Conservation (phyloP, 1,140 invertebrate species). For the Leptoteleia sp. region DNA sequence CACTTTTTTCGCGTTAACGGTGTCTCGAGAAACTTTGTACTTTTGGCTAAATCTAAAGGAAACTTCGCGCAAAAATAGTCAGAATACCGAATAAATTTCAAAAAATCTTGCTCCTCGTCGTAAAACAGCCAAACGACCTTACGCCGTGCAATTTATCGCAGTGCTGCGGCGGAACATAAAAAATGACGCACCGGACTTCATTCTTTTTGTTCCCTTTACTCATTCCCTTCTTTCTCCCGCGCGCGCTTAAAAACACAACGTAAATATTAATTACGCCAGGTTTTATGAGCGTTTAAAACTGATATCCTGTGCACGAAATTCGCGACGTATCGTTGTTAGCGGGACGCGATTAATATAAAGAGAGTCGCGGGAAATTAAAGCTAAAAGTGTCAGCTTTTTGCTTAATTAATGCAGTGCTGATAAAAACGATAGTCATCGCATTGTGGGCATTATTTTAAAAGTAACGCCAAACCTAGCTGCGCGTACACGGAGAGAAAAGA, state of each 20-base stretch:
- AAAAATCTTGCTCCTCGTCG: conserved; percentile 55
- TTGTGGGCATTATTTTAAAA: conserved; percentile 29
- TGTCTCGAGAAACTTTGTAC: conserved; percentile 62
- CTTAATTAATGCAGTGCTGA: conserved; percentile 26
- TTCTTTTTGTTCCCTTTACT: conserved; percentile 4
- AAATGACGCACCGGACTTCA: conserved; percentile 34
- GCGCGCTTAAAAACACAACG: conserved; percentile 11
- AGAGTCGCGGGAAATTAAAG: background rate
- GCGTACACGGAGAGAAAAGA: too few species aligned
- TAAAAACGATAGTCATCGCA: conserved; percentile 25
- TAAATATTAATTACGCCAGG: conserved; percentile 37
- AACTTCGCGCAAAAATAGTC: conserved; percentile 59
- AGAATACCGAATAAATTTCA: conserved; percentile 58
- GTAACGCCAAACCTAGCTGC: conserved; percentile 44
- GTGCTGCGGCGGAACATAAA: conserved; percentile 31
- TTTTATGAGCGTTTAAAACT: background rate
- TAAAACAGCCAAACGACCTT: conserved; percentile 61
- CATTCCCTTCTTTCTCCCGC: background rate
- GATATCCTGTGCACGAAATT: background rate
- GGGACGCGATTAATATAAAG: background rate
- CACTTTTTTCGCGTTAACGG: conserved; percentile 56
- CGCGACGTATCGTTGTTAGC: background rate
- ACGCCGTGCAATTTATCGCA: conserved; percentile 48
- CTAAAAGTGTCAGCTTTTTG: conserved; percentile 17
- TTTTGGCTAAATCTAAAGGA: conserved; percentile 58